phyloP scores from a whole-genome alignment of 1,140 invertebrate species.

The Drosophila chauvacae region DNA sequence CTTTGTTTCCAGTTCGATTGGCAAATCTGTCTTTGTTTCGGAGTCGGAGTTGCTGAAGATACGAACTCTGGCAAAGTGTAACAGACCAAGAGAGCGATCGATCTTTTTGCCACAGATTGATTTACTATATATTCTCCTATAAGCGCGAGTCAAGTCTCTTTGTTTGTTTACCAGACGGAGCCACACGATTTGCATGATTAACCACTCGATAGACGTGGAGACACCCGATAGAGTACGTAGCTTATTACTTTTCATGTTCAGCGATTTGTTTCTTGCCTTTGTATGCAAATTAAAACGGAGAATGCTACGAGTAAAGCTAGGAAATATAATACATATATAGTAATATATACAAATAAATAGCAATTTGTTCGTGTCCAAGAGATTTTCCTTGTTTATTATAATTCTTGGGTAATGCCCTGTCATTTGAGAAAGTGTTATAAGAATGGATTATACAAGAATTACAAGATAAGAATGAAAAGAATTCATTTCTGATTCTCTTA shows the following conservation, averaged over 20 bases:
- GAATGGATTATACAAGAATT: background rate
- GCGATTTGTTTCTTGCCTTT: constrained; percentile 60
- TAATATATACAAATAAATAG: constrained; percentile 13
- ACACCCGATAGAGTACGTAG: constrained; percentile 23
- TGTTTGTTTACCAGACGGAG: constrained; percentile 25
- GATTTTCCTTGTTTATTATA: constrained; percentile 27
- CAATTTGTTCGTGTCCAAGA: constrained; percentile 8
- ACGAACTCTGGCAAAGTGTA: constrained; percentile 26
- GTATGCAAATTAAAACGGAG: constrained; percentile 56
- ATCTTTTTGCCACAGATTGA: constrained; percentile 35
- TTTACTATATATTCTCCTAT: constrained; percentile 1
- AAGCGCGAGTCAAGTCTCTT: constrained; percentile 18
- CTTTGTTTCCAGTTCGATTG: constrained; percentile 43
- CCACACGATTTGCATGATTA: constrained; percentile 75
- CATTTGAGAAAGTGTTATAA: background rate
- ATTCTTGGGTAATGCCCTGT: background rate
- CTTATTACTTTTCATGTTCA: constrained; percentile 70
- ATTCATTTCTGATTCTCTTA: background rate
- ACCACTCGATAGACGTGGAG: constrained; percentile 27
- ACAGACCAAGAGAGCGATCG: constrained; percentile 31
- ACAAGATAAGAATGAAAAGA: background rate
- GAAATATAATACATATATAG: constrained; percentile 2
- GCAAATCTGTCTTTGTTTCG: constrained; percentile 18
- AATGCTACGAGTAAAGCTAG: constrained; percentile 3
- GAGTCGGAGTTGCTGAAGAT: constrained; percentile 19